phyloP scores from a whole-genome alignment of 2,797 vertebrate genomes.

The Myotis planiceps region DNA sequence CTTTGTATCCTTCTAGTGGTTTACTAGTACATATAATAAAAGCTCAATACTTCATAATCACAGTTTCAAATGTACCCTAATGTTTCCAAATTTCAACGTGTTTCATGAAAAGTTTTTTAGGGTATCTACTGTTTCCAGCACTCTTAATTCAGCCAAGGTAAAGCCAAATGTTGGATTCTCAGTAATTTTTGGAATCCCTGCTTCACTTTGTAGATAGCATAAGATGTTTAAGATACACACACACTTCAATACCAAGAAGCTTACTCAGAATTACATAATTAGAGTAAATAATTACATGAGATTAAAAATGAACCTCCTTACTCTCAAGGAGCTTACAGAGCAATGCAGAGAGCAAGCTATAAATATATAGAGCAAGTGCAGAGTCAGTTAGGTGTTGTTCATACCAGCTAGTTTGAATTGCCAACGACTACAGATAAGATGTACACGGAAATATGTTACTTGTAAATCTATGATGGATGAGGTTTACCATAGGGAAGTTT shows the following conservation, averaged over 20 bases:
- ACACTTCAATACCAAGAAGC: background rate
- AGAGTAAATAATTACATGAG: background rate
- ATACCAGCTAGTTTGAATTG: background rate
- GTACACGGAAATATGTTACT: background rate
- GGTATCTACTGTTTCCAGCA: background rate
- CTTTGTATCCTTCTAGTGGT: background rate
- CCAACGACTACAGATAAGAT: background rate
- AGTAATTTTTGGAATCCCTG: background rate
- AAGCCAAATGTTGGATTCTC: background rate
- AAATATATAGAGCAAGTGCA: background rate
- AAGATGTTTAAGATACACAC: background rate
- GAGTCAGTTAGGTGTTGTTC: background rate
- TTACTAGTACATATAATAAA: background rate
- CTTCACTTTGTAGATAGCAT: background rate
- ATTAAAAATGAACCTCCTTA: background rate
- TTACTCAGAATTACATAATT: background rate
- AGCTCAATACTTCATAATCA: background rate
- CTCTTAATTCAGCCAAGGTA: background rate
- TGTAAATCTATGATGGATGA: background rate
- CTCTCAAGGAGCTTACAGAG: background rate
- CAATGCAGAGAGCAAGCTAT: background rate
- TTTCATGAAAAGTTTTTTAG: background rate
- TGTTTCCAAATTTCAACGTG: background rate
- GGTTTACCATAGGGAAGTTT: background rate
- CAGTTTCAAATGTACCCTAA: background rate